Base-by-base conservation (phyloP, 2,113 vertebrate species). In the Thymallus thymallus region DNA sequence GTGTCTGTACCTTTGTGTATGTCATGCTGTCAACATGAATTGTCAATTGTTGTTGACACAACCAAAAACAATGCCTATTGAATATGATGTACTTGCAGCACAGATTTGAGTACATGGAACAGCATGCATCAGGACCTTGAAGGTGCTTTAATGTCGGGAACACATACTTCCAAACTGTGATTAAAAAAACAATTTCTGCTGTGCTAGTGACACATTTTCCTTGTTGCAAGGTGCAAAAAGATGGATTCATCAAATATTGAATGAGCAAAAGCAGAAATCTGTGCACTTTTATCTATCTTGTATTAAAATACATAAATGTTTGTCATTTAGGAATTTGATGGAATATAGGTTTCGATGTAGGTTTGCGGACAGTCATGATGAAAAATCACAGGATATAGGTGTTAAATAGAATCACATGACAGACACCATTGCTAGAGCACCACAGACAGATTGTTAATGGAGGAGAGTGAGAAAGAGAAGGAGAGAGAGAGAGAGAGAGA, bases 151-250 rank as follows among this genome's bases (percentile, higher is more conserved):
- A 35, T 77, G 81, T 71, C 76, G 55, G 62, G 56, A 75, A 68
- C 56, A n/a, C 48, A 67, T 66, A 75, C 71, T 69, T 74, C 69
- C 35, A 26, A 72, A 6, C 76, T 55, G 68, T 72, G 78, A 80
- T 81, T 80, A 62, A 78, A 68, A 74, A 26, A 75, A 29, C 56
- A 20, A 71, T 70, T 51, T 22, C 45, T 66, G 74, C 70, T 74
- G 45, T 74, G 65, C 76, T 14, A 73, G 63, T 71, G 35, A 9
- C 35, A 35, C 35, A 41, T 41, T 41, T 41, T 41, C 35, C 35
- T 41, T 41, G 35, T 41, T 41, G 35, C 35, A 10, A 41, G 35
- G 35, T 41, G 35, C 35, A 41, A 41, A 41, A 7, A 41, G 35
- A 41, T 41, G 35, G 2, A 41, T 41, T 41, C 35, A 41, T 10